phyloP scores from a whole-genome alignment of 2,797 vertebrate genomes.

The Emys orbicularis region DNA sequence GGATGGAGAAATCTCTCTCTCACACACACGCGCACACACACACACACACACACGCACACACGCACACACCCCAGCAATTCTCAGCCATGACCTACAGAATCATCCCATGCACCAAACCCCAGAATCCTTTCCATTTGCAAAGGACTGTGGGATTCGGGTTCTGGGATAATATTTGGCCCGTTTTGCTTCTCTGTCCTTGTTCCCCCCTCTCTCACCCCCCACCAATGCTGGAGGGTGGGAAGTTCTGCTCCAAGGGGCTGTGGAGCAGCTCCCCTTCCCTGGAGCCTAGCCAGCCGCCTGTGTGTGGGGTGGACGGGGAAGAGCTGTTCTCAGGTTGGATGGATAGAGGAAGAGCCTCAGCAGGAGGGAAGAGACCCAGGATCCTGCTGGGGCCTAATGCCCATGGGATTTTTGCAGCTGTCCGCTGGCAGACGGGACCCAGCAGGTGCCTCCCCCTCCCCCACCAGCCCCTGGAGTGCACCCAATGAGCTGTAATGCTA shows the following conservation, averaged over 20 bases:
- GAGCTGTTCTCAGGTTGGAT: not conserved
- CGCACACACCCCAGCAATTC: constrained; percentile 19
- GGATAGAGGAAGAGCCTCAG: not conserved
- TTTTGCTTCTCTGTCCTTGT: not conserved
- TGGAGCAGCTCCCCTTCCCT: not conserved
- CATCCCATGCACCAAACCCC: not conserved
- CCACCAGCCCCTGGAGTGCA: accelerated
- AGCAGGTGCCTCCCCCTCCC: not conserved
- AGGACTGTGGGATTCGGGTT: accelerated
- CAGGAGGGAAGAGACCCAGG: not conserved
- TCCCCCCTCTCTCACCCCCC: not conserved
- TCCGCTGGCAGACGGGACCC: not conserved
- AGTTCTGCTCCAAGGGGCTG: not conserved
- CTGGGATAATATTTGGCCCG: not conserved
- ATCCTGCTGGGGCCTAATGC: not conserved
- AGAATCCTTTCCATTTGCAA: not conserved
- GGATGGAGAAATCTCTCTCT: not conserved
- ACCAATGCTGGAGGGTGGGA: not conserved
- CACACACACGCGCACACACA: constrained; percentile 31
- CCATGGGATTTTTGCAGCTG: not conserved
- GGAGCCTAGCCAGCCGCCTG: not conserved
- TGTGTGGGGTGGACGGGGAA: not conserved
- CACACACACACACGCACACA: not conserved
- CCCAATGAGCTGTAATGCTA: not conserved
- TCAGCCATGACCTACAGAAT: not conserved